Evolutionary conservation across 2,888 invertebrate species (phyloP), one percentile per base, ranked within the genome.

Genomic region (Fabriciana adippe): DNA sequence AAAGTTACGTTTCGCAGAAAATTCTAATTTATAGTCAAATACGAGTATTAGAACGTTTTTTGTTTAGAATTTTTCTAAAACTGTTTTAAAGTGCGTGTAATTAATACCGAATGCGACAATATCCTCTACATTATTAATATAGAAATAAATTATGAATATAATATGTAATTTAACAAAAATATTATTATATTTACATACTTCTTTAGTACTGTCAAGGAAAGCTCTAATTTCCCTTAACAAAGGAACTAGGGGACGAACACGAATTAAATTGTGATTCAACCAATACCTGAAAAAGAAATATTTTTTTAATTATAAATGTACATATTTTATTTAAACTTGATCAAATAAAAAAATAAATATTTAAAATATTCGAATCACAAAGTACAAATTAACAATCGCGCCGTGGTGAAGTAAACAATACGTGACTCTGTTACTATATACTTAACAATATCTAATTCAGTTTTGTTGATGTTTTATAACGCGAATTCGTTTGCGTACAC

Each of bases 241-340:
- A 0, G 94, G 94, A 8, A 93, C 83, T 59, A 97, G 86, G 63
- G 95, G 96, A 77, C 94, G 94, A 69, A 97, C 93, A 78, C 94
- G 92, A 69, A 95, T 94, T 79, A 95, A 88, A 80, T 96, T 95
- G 82, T 96, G 96, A 82, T 96, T 96, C 66, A 96, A 88, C 94
- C 94, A 96, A 81, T 95, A 96, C 74, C 95, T 95, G 85, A 73
- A 92, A 86, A 55, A 56, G 1, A 35, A 11, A 41, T 41, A 11
- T 1, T 8, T 41, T 26, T 8, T 41, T 41, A 11, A 41, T 26
- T 26, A 21, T 21, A 54, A 54, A 18, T 15, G 6, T 26, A 26
- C 15, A 48, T 15, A 45, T 16, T 45, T 3, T 1, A n/a, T 16
- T 57, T 18, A 41, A 11, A 16, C 11, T 16, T 45, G 35, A 41